Evolutionary conservation across 2,888 invertebrate genomes (phyloP), one percentile per base, ranked within the genome.

Genomic region (Patella depressa): DNA sequence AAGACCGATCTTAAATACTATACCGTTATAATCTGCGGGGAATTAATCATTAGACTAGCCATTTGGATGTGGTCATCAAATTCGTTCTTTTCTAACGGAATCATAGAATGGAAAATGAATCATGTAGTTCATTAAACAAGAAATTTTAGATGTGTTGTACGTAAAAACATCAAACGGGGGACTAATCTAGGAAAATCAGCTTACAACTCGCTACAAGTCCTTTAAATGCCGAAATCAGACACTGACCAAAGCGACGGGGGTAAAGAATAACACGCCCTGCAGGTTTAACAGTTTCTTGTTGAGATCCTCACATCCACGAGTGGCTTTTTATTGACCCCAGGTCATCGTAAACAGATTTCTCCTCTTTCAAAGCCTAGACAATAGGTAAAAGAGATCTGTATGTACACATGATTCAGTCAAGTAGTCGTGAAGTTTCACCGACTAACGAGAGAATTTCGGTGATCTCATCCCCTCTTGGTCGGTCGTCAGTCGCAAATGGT

Each of bases 161-260:
- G 24, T 65, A 65, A 65, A 65, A 19, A 65, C 19, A 65, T 65
- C 65, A 65, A 65, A 65, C 65, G 65, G 19, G 1, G 65, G 65
- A 14, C 24, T 65, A 65, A 65, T 12, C 65, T 65, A 15, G 24
- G 19, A 65, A 65, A 65, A 65, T 65, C 65, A 65, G 65, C 65
- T 65, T 65, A 65, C 65, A 24, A 65, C 65, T 65, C 65, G 65
- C 19, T 65, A 65, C 65, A 65, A 65, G 65, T 65, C 65, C 65
- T 24, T 65, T 65, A 65, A 65, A 65, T 65, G 15, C 45, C 65
- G 65, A 65, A 65, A 65, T 65, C 9, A 24, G 65, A 65, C 19
- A 65, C 65, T 65, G 65, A 65, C 65, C 65, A 65, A 65, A 65
- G 65, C 65, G 65, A 65, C 65, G 65, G 65, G 65, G 24, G 65